phyloP scores from a whole-genome alignment of 2,797 vertebrate species.

The Eidolon dupreanum region DNA sequence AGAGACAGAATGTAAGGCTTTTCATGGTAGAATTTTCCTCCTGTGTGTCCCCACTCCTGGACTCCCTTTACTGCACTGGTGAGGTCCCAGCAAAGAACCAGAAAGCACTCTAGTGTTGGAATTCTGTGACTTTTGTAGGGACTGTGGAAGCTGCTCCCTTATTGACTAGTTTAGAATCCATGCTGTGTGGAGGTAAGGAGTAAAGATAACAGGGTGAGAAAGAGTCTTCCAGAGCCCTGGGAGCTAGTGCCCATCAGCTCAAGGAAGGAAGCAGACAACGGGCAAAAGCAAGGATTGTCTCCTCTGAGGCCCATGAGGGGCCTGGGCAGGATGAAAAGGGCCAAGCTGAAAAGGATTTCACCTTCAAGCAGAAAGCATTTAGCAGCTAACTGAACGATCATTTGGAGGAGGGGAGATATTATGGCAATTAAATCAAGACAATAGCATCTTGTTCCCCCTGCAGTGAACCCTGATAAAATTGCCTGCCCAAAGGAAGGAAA shows the following conservation, averaged over 20 bases:
- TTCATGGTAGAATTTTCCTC: not conserved
- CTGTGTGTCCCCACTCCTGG: too few species aligned
- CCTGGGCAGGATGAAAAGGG: slow-evolving; percentile 40
- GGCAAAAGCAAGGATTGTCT: not conserved
- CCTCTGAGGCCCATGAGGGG: not conserved
- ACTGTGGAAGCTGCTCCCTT: not conserved
- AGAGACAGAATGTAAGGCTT: not conserved
- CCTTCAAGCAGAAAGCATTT: slow-evolving; percentile 41
- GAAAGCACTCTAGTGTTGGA: not conserved
- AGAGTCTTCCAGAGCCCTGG: not conserved
- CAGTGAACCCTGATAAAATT: slow-evolving; percentile 72
- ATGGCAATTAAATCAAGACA: slow-evolving; percentile 76
- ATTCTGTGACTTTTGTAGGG: not conserved
- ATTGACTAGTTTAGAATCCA: not conserved
- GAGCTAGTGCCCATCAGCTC: not conserved
- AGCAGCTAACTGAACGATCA: slow-evolving; percentile 12
- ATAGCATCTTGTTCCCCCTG: slow-evolving; percentile 70
- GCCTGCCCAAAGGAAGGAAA: slow-evolving; percentile 67
- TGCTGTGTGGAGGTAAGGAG: not conserved
- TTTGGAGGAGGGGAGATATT: slow-evolving; percentile 55
- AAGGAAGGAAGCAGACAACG: not conserved
- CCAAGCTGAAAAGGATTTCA: slow-evolving; percentile 32
- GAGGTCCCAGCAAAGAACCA: not conserved
- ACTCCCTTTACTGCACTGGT: not conserved
- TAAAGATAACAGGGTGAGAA: not conserved